Base-by-base conservation (phyloP, 2,797 vertebrate species). In the Steatocranus sp. region DNA sequence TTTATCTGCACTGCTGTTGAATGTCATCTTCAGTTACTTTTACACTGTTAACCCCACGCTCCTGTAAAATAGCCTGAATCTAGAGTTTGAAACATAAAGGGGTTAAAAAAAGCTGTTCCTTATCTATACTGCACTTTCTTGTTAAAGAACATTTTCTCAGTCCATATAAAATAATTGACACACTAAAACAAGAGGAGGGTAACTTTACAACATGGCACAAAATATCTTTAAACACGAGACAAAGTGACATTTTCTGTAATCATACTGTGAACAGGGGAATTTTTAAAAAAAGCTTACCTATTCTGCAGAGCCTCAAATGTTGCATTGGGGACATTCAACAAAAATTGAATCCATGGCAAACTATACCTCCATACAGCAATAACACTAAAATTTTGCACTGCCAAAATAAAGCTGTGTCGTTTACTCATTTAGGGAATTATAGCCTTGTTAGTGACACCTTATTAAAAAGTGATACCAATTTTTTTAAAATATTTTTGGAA, bases 261-360 rank as follows among this genome's bases (percentile, higher is more conserved):
- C 9, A 53, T 17, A 53, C 34, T 83, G n/a, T 63, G 25, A 46
- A 11, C n/a, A 61, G 56, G 48, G 79, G 10, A 11, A 61, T 49
- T 76, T 79, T 38, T 20, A 6, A 10, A 30, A 75, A 23, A 58
- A 78, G 53, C 83, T 88, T 89, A 91, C 91, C 89, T 61, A 36
- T 32, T 32, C 61, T 63, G 78, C 58, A 68, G 84, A 58, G 78
- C 27, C 27, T 84, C 88, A 61, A 75, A 75, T 2, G 81, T 63
- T 61, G 83, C 91, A 90, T 86, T 83, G 18, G 58, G 20, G 51
- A 85, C 15, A 89, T 63, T 80, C 53, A 84, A 73, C 66, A 58
- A 73, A 80, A 79, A 83, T 49, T 7, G 1, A 58, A 87, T 86
- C 73, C 80, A 25, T 79, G 4, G 79, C 54, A 74, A 83, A 12